Evolutionary conservation across 2,888 invertebrate species (phyloP).

Genomic region (Smittia aterrima): DNA sequence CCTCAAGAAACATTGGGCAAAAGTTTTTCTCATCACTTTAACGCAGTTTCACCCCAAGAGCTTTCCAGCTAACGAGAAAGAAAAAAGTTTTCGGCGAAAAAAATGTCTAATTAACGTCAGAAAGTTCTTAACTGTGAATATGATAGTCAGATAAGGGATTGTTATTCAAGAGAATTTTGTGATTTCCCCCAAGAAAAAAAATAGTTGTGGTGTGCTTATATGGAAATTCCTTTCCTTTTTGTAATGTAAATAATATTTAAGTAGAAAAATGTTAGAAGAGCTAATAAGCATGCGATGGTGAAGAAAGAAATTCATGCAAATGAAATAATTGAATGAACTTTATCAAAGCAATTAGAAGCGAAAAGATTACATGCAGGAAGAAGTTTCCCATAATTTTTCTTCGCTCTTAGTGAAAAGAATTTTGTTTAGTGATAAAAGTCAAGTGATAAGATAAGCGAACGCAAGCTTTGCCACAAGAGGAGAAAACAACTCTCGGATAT

Average conservation of each 20-base stretch:
- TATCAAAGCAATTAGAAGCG: neutral
- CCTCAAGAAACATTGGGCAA: neutral
- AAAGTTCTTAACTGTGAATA: neutral
- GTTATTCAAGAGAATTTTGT: too few species aligned
- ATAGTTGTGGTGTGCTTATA: too few species aligned
- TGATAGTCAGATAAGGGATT: neutral
- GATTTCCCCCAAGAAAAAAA: neutral
- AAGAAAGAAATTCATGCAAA: neutral
- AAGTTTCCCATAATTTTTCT: neutral
- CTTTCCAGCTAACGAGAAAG: neutral
- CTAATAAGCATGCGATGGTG: neutral
- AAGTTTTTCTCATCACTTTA: neutral
- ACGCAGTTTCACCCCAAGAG: neutral
- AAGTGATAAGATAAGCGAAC: conserved; percentile 16
- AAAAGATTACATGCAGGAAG: conserved; percentile 1
- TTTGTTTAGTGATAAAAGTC: neutral
- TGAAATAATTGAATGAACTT: conserved; percentile 1
- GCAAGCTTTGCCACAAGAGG: neutral
- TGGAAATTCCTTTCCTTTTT: too few species aligned
- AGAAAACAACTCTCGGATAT: conserved; percentile 5
- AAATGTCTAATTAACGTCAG: conserved; percentile 36
- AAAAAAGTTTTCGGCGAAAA: conserved; percentile 25
- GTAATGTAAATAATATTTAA: too few species aligned
- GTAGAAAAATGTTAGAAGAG: neutral
- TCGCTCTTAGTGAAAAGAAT: neutral